Evolutionary conservation across 23 tunicate genomes (phyloP), one percentile per base, ranked within the genome.

Genomic region (Ascidia mentula): DNA sequence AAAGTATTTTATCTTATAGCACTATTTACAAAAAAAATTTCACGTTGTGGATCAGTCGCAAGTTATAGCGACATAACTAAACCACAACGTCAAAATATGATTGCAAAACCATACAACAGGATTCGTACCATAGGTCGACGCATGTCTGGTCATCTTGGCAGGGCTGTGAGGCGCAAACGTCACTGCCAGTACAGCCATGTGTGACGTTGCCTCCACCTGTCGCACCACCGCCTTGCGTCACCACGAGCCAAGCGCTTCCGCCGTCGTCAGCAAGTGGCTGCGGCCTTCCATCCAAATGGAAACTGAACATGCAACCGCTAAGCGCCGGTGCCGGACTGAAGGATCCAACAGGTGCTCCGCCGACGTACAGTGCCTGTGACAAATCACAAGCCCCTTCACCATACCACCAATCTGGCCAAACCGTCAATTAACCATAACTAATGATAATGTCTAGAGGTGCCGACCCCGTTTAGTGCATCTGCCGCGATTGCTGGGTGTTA

Each of bases 301-400:
- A 91, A 42, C 84, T 59, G 40, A 72, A 81, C 28, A 91, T 38
- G 77, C 97, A 91, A 18, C 97, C 97, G 34, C 40, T 36, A 36
- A 91, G 82, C 18, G 84, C 34, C 31, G 74, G 76, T 3, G 40
- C 18, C 6, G 60, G 32, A 24, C 24, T 40, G 36, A 31, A 53
- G 20, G 72, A 17, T 15, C 32, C 73, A 2, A 31, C 34, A 31
- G 89, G 79, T 38, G 75, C 65, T 42, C 96, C 96, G 18, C 96
- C 96, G 69, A 90, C 34, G 79, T 79, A 80, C 20, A 90, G 59
- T 6, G 81, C 34, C 95, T 89, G 69, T 33, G 34, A 37, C 22
- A 28, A 70, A 53, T 28, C 22, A 42, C 65, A 53, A 26, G 65
- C 65, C 65, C 65, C 24, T 53, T 53, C 65, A 53, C 65, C 65